phyloP scores from a whole-genome alignment of 2,797 vertebrate genomes.

The Acipenser oxyrinchus region DNA sequence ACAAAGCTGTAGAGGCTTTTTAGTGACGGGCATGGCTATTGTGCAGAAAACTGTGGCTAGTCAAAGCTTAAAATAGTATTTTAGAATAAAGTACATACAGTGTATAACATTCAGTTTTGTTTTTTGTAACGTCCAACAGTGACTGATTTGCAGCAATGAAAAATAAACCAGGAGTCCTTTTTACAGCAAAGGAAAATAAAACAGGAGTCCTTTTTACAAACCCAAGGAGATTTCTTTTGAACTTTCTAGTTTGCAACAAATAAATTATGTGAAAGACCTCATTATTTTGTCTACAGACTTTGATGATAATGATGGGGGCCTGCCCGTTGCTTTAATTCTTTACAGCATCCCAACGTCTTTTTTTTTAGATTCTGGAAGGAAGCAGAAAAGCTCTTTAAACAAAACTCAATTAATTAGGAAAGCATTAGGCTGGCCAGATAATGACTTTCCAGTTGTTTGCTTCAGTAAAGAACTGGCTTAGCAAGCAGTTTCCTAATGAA shows the following conservation, averaged over 20 bases:
- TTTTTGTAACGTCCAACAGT: too few species aligned
- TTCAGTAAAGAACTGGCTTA: constrained; percentile 1
- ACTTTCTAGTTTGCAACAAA: background rate
- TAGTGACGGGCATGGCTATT: too few species aligned
- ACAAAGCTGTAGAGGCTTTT: background rate
- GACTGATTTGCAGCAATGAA: too few species aligned
- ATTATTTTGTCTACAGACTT: too few species aligned
- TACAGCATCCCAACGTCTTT: too few species aligned
- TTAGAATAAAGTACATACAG: too few species aligned
- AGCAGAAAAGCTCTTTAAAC: background rate
- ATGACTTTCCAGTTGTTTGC: background rate
- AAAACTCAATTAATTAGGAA: background rate
- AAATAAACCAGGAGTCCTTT: background rate
- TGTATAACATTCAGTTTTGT: too few species aligned
- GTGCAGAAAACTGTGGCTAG: too few species aligned
- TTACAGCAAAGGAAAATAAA: background rate
- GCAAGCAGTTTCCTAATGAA: constrained; percentile 10
- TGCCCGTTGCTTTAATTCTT: background rate
- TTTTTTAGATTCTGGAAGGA: too few species aligned
- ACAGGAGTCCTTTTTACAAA: background rate
- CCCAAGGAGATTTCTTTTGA: background rate
- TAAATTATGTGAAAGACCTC: too few species aligned
- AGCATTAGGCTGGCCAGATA: constrained; percentile 4
- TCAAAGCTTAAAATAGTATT: too few species aligned
- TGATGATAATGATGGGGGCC: background rate